phyloP scores from a whole-genome alignment of 2,888 invertebrate genomes.

The Oscheius sp. region DNA sequence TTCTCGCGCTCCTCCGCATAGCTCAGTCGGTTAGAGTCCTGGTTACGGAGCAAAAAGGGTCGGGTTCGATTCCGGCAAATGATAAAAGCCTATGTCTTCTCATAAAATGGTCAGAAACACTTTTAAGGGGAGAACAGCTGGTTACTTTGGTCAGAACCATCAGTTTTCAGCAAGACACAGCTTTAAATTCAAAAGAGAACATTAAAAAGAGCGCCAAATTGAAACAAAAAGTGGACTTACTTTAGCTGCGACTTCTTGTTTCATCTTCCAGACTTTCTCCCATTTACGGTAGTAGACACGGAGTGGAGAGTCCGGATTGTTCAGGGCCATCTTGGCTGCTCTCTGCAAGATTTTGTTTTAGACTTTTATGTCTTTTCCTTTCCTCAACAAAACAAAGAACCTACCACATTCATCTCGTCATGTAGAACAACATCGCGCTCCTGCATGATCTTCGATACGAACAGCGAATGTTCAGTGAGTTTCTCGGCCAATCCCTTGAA shows the following conservation, averaged over 20 bases:
- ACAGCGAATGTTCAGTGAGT: constrained; percentile 53
- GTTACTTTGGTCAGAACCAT: too few species aligned
- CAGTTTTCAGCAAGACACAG: too few species aligned
- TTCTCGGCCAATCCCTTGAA: constrained; percentile 57
- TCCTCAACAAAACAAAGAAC: constrained; percentile 1
- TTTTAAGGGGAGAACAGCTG: too few species aligned
- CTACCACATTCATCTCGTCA: constrained; percentile 56
- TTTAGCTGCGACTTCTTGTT: constrained; percentile 40
- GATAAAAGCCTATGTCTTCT: too few species aligned
- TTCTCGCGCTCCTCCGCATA: too few species aligned
- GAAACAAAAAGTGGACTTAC: constrained; percentile 16
- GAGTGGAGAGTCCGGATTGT: constrained; percentile 54
- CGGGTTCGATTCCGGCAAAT: too few species aligned
- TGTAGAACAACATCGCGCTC: constrained; percentile 42
- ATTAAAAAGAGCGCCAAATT: background rate
- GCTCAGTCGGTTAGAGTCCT: too few species aligned
- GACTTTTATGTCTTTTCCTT: background rate
- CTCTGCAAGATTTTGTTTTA: constrained; percentile 40
- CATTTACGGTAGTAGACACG: constrained; percentile 56
- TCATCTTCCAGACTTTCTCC: constrained; percentile 62
- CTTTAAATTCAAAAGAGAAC: background rate
- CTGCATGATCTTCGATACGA: constrained; percentile 41
- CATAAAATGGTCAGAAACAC: too few species aligned
- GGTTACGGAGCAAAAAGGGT: too few species aligned
- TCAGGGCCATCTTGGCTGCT: constrained; percentile 52